Percentiles rank a stretch among this genome's conserved stretches.
Evolutionary conservation across 2,113 vertebrate genomes (phyloP).

Genomic region (Progne subis): DNA sequence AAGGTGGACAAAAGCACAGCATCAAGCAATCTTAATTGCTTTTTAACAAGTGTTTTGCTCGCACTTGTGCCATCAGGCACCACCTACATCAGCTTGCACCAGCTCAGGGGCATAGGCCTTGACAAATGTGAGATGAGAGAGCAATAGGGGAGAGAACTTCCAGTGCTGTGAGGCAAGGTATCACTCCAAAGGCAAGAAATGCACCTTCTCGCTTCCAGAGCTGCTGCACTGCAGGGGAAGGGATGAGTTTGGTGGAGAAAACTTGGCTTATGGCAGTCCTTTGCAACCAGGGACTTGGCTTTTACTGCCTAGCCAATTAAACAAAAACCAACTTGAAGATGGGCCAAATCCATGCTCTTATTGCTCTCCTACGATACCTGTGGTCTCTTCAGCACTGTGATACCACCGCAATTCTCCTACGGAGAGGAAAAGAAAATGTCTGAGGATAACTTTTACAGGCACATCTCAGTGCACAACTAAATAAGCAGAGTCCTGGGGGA

Average conservation of each 20-base stretch:
- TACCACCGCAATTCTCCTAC: background rate
- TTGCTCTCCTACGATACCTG: background rate
- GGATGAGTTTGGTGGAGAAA: background rate
- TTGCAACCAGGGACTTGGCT: background rate
- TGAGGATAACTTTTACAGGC: background rate
- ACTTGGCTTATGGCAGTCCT: background rate
- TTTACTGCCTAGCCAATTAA: background rate
- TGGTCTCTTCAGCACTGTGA: background rate
- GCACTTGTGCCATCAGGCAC: background rate
- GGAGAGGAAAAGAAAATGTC: background rate
- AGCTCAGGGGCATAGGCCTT: background rate
- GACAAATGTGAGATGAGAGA: background rate
- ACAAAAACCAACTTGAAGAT: background rate
- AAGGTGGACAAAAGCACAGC: background rate
- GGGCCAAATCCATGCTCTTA: background rate
- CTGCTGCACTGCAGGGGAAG: background rate
- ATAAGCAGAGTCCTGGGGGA: background rate
- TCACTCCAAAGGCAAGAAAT: background rate
- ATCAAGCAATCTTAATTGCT: background rate
- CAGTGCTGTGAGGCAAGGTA: rapidly evolving
- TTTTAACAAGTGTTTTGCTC: background rate
- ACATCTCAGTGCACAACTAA: background rate
- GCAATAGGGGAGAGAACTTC: rapidly evolving
- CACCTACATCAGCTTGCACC: background rate
- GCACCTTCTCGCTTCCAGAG: rapidly evolving